These are phyloP conservation scores for Aphyosemion australe DNA, from an alignment of 2,113 vertebrate species.

Conservation along the genomic window DNA sequence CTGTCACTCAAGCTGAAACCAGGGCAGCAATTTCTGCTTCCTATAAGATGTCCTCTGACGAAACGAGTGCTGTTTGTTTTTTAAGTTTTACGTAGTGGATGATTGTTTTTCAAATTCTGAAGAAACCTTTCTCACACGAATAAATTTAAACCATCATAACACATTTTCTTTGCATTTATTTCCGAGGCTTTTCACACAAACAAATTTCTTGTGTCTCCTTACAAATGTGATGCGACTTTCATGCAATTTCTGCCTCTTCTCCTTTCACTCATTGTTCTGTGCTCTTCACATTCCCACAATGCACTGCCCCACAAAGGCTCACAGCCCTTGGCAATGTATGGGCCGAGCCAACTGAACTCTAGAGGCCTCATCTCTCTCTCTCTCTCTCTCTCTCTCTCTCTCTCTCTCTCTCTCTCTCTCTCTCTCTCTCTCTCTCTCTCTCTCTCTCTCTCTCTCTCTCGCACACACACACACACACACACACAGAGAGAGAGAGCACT, in stretches of 20 bases:
- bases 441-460: too few relatives aligned
- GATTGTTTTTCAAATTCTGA: too few relatives aligned
- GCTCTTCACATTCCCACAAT: slow-evolving; percentile 39
- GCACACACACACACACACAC: too few relatives aligned
- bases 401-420: too few relatives aligned
- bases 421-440: too few relatives aligned
- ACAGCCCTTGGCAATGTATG: slow-evolving; percentile 46
- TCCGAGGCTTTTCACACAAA: background rate
- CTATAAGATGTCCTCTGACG: slow-evolving; percentile 7
- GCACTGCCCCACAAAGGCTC: slow-evolving; percentile 43
- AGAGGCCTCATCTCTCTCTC: slow-evolving; percentile 50
- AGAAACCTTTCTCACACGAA: background rate
- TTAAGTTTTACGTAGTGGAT: too few relatives aligned
- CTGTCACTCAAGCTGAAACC: slow-evolving; percentile 33
- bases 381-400: too few relatives aligned
- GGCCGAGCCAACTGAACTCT: slow-evolving; percentile 60
- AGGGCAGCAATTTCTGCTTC: slow-evolving; percentile 3
- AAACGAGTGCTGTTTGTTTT: background rate
- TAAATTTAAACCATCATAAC: background rate
- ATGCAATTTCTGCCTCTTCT: slow-evolving; percentile 19
- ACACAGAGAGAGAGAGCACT: background rate
- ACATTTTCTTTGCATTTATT: slow-evolving; percentile 1
- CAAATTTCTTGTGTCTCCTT: background rate
- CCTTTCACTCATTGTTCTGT: slow-evolving; percentile 16
- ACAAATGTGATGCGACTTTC: slow-evolving; percentile 15